Base-by-base conservation (phyloP, 2,113 vertebrate species). In the Indicator indicator region DNA sequence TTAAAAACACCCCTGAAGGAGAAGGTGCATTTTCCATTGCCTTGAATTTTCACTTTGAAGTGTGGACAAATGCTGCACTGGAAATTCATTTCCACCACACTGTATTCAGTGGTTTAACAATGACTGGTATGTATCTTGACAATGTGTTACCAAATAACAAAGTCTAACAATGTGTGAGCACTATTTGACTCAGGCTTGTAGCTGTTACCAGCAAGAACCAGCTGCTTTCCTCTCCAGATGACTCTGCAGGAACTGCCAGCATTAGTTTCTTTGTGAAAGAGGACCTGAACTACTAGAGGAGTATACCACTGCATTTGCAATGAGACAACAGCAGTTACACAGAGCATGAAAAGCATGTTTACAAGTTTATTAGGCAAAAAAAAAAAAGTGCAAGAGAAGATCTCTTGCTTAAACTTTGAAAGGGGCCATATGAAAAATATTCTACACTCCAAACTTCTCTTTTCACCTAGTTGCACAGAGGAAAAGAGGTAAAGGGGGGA, bases 341-440 rank as follows among this genome's bases (percentile, higher is more conserved):
- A 63, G 74, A 92, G 73, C 81, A 85, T 79, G 84, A 90, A 93
- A 94, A 79, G 83, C 77, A 86, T 7, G 55, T 90, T 93, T 60
- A 72, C 63, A 92, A 90, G 83, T 97, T 95, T 95, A 96, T 96
- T 95, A 92, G 93, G 88, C 54, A 5, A 79, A 71, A 84, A 92
- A 64, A 40, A 86, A 70, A 82, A 92, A 64, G 12, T 32, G 58
- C 59, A 84, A 68, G 67, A 83, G n/a, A 77, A 84, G 38, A 70
- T 36, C 30, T 88, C 86, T 93, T 89, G 86, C 70, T 86, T 86
- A 12, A 89, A 80, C 50, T 86, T 54, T 55, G 72, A 90, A 91
- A 75, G 26, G 73, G 83, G 58, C 70, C 67, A 78, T 33, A 44
- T 82, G 68, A 91, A 93, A 93, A 74, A 73, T 70, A 69, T n/a